Conservation (phyloP, 2,888 invertebrate species). For the Frankliniella fusca region DNA sequence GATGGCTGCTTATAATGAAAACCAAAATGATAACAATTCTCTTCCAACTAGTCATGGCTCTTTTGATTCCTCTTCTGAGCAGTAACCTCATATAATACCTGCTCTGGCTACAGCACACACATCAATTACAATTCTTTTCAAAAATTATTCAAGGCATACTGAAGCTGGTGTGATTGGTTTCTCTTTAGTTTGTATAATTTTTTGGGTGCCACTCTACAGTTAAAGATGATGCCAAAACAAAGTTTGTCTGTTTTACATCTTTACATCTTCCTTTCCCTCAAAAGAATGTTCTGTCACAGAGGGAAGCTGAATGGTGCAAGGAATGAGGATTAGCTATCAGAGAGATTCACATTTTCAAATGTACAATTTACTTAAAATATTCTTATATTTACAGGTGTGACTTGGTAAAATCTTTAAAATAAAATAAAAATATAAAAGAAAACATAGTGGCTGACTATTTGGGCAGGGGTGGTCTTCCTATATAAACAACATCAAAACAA, state of each 20-base stretch:
- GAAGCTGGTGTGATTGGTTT: background rate
- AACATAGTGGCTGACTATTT: no score
- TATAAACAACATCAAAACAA: no score
- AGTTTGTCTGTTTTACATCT: background rate
- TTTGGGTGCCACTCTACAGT: background rate
- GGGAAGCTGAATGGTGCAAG: background rate
- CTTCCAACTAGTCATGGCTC: no score
- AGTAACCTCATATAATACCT: background rate
- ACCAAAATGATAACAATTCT: background rate
- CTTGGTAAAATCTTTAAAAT: background rate
- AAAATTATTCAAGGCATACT: background rate
- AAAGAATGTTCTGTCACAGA: background rate
- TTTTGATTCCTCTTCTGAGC: no score
- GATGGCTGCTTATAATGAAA: background rate
- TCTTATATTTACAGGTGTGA: background rate
- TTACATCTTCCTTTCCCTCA: background rate
- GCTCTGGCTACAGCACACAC: background rate
- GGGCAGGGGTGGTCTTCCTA: no score
- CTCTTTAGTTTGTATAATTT: background rate
- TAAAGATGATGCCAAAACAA: background rate
- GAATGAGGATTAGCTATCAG: background rate
- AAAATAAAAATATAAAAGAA: background rate
- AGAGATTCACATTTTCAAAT: conserved; percentile 27
- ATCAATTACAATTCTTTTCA: background rate
- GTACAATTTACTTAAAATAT: background rate